Evolutionary conservation across 2,888 invertebrate genomes (phyloP).

Genomic region (Coleophora deauratella): DNA sequence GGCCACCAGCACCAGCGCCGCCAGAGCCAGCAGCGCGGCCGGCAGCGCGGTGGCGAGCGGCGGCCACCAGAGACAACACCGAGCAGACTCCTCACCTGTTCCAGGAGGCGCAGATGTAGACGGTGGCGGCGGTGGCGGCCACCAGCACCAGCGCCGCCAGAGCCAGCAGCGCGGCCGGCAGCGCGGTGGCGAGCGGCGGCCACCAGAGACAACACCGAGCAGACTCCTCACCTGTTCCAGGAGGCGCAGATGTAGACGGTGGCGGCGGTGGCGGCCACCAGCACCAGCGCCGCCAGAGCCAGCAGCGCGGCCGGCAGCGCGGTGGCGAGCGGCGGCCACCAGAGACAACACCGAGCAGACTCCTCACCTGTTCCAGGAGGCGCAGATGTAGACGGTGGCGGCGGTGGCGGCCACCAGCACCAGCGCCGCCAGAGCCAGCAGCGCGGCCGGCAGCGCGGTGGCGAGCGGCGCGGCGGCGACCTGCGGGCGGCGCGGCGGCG

Average conservation of each 20-base stretch:
- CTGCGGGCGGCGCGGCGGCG: conserved; percentile 34
- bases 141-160: conserved; percentile 92
- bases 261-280: conserved; percentile 91
- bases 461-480: conserved; percentile 50
- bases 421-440: conserved; percentile 91
- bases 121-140: conserved; percentile 89
- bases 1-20: too few relatives aligned
- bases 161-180: conserved; percentile 91
- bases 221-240: conserved; percentile 84
- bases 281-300: conserved; percentile 90
- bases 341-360: too few relatives aligned
- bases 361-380: conserved; percentile 95
- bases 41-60: too few relatives aligned
- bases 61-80: too few relatives aligned
- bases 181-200: conserved; percentile 79
- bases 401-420: conserved; percentile 90
- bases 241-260: conserved; percentile 95
- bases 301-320: conserved; percentile 92
- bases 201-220: too few relatives aligned
- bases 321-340: conserved; percentile 86
- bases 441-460: conserved; percentile 89
- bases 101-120: conserved; percentile 96
- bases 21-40: too few relatives aligned
- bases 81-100: conserved; percentile 77
- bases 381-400: conserved; percentile 93